These are phyloP conservation scores for Poliocrania exsul DNA, from an alignment of 2,797 vertebrate genomes.

Conservation along the genomic window DNA sequence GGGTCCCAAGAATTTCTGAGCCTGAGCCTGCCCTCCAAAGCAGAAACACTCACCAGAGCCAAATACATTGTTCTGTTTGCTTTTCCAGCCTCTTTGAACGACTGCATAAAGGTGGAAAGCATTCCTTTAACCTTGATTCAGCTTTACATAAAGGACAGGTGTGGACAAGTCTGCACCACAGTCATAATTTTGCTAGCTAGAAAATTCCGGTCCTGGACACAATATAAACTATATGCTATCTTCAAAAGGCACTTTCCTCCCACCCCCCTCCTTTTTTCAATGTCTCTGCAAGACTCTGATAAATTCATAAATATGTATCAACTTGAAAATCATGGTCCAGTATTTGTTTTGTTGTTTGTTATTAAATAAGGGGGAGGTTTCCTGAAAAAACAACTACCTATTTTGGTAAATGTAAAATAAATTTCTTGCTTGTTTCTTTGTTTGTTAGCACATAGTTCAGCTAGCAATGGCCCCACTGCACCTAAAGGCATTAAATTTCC, in stretches of 20 bases:
- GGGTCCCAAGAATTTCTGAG: slow-evolving; percentile 55
- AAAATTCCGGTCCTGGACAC: slow-evolving; percentile 22
- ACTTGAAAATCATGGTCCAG: not conserved
- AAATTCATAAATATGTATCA: slow-evolving; percentile 9
- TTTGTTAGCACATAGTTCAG: not conserved
- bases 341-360: not conserved
- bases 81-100: slow-evolving; percentile 6
- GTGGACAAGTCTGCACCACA: slow-evolving; percentile 42
- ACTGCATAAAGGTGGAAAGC: slow-evolving; percentile 2
- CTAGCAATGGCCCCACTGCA: not conserved
- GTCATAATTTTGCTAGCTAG: slow-evolving; percentile 30
- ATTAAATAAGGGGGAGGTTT: not conserved
- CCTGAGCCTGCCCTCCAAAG: slow-evolving; percentile 39
- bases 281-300: not conserved
- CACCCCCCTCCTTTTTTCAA: not conserved
- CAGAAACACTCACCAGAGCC: slow-evolving; percentile 13
- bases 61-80: slow-evolving; percentile 20
- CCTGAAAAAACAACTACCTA: not conserved
- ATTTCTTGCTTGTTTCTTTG: not conserved
- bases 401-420: not conserved
- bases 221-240: not conserved
- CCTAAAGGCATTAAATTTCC: not conserved
- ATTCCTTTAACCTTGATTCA: slow-evolving; percentile 54
- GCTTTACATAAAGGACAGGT: slow-evolving; percentile 30
- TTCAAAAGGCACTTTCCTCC: not conserved